phyloP scores from a whole-genome alignment of 2,113 vertebrate species.

The Eira barbara region DNA sequence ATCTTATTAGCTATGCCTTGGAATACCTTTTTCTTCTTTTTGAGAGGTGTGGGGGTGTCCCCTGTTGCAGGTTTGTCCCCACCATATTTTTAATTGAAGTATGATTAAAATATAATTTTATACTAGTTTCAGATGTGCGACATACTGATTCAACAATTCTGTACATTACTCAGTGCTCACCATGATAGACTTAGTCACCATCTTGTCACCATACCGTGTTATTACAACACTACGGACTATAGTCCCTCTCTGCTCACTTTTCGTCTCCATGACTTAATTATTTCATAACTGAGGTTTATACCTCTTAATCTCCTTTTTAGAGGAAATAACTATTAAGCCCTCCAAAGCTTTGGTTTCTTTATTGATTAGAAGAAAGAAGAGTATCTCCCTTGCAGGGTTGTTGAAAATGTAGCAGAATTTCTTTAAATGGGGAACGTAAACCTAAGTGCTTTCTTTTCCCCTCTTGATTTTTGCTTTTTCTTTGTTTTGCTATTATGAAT shows the following conservation, averaged over 20 bases:
- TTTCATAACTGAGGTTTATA: background rate
- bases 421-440: constrained; percentile 1
- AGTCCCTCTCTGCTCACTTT: background rate
- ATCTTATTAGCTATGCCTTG: background rate
- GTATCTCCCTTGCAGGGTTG: background rate
- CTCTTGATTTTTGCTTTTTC: background rate
- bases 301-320: background rate
- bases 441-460: background rate
- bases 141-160: background rate
- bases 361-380: background rate
- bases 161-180: background rate
- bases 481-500: background rate
- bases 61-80: background rate
- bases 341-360: background rate
- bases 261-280: background rate
- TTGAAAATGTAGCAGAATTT: constrained; percentile 25
- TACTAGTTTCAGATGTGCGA: background rate
- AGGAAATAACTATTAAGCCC: background rate
- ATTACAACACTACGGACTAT: background rate
- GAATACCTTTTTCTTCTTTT: background rate
- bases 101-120: background rate
- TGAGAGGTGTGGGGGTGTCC: background rate
- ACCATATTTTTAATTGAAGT: background rate
- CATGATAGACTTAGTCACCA: background rate
- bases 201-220: background rate